phyloP scores from a whole-genome alignment of 2,113 vertebrate genomes.

The Arizona elegans region DNA sequence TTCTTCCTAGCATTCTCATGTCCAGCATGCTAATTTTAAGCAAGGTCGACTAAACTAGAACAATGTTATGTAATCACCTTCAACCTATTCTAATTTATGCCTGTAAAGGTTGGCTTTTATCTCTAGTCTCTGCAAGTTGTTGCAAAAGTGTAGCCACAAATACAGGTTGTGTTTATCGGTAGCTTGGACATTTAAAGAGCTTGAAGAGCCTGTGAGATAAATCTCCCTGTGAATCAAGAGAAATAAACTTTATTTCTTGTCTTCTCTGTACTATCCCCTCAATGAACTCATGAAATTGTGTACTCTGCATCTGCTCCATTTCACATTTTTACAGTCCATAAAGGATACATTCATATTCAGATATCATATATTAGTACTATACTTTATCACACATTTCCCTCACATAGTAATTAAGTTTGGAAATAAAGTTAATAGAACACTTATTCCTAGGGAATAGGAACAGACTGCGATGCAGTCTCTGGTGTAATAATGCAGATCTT shows the following conservation, averaged over 20 bases:
- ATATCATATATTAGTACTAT: neutral
- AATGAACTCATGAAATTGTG: neutral
- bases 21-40: neutral
- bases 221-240: neutral
- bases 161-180: neutral
- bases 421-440: conserved; percentile 13
- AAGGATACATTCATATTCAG: neutral
- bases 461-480: neutral
- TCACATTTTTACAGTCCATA: neutral
- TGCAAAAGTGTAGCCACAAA: neutral
- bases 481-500: neutral
- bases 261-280: neutral
- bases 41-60: neutral
- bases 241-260: neutral
- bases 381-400: neutral
- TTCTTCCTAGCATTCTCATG: neutral
- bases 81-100: neutral
- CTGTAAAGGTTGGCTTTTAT: neutral
- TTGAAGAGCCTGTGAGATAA: neutral
- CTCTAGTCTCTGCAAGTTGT: neutral
- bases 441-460: neutral
- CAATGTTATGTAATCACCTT: neutral
- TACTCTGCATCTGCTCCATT: neutral
- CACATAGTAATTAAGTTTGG: conserved; percentile 1
- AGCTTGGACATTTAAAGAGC: neutral